Evolutionary conservation across 2,888 invertebrate species (phyloP).

Genomic region (Parasteatoda lunata): DNA sequence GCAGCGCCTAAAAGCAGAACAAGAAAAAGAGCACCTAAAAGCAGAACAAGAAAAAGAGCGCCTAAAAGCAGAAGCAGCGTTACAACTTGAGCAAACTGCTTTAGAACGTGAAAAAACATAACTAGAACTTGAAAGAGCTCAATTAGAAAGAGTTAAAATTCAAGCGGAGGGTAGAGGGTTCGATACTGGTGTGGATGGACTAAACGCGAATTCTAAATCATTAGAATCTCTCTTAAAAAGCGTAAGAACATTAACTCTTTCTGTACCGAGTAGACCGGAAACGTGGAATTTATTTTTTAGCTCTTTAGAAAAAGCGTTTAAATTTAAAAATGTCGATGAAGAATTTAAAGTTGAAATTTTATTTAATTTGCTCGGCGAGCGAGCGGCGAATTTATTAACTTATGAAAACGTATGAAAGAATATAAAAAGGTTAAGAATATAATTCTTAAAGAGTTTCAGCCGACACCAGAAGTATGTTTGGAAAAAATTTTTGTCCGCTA

Average conservation of each 20-base stretch:
- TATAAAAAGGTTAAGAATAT: constrained; percentile 15
- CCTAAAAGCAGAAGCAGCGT: no score
- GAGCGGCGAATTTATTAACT: constrained; percentile 2
- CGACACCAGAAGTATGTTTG: constrained; percentile 7
- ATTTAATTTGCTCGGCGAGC: constrained; percentile 16
- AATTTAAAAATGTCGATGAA: constrained; percentile 15
- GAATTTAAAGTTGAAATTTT: constrained; percentile 19
- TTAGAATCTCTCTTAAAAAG: constrained; percentile 21
- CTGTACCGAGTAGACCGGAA: constrained; percentile 6
- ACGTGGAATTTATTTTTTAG: constrained; percentile 19
- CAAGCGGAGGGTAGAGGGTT: not conserved
- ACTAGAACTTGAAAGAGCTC: not conserved
- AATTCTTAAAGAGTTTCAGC: constrained; percentile 15
- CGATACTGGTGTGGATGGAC: not conserved
- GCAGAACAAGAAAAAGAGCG: not conserved
- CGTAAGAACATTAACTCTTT: constrained; percentile 17
- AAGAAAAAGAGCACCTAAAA: not conserved
- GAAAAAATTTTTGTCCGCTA: constrained; percentile 2
- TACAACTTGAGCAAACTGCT: not conserved
- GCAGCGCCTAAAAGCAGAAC: not conserved
- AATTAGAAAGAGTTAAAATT: not conserved
- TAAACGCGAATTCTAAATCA: not conserved
- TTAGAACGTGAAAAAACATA: not conserved
- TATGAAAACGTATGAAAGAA: not conserved
- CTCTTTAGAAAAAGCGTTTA: constrained; percentile 24